Percentiles rank a stretch among this genome's conserved stretches.
Conservation (phyloP, 2,888 invertebrate genomes). For the Mycogona germanica region DNA sequence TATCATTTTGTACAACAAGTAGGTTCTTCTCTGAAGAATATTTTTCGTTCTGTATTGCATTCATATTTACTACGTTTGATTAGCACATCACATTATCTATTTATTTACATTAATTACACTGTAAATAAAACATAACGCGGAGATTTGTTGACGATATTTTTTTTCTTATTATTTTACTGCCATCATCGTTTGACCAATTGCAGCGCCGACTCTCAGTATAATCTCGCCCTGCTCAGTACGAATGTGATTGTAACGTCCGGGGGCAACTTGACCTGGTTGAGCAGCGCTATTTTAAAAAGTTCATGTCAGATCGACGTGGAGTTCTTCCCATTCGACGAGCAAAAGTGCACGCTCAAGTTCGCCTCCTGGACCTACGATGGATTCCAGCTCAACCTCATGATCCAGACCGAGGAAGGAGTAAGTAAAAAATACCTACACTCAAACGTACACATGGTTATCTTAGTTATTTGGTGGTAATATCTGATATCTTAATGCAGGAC, state of each 20-base stretch:
- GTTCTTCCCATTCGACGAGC: constrained; percentile 45
- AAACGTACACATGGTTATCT: no score
- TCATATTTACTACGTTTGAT: no score
- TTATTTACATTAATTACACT: no score
- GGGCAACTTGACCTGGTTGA: constrained; percentile 45
- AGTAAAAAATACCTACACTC: no score
- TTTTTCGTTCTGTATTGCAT: no score
- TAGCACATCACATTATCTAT: no score
- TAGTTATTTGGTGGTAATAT: no score
- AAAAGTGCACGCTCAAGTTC: constrained; percentile 42
- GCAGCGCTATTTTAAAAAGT: constrained; percentile 42
- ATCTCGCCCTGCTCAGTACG: constrained; percentile 38
- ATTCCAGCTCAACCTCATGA: constrained; percentile 31
- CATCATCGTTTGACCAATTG: constrained; percentile 12
- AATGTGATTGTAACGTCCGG: constrained; percentile 41
- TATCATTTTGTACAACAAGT: constrained; percentile 42
- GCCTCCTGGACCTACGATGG: constrained; percentile 45
- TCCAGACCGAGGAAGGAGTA: constrained; percentile 37
- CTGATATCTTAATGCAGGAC: no score
- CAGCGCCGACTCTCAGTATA: constrained; percentile 35
- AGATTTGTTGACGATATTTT: no score
- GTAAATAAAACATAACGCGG: no score
- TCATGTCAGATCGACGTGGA: constrained; percentile 42
- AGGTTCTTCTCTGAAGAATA: no score
- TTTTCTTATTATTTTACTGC: no score